Conservation (phyloP, 2,797 vertebrate genomes). For the Scolopax rusticola region DNA sequence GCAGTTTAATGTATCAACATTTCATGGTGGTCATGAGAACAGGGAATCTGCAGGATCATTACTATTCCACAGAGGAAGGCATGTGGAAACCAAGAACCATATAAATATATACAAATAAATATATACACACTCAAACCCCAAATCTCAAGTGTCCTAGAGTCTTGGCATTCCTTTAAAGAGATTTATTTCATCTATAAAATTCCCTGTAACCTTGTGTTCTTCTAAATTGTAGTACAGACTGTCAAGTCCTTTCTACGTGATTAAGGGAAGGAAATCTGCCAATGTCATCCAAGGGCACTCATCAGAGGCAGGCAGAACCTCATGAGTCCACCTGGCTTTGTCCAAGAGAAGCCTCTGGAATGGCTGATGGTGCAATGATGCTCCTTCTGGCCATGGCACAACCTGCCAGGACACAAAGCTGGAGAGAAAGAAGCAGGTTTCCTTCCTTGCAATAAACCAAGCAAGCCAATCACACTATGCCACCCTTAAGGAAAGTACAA, state of each 20-base stretch:
- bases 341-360: neutral
- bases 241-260: slow-evolving; percentile 8
- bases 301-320: neutral
- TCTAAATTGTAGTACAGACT: slow-evolving; percentile 17
- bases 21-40: slow-evolving; percentile 34
- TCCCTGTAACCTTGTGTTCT: slow-evolving; percentile 10
- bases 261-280: slow-evolving; percentile 20
- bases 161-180: slow-evolving; percentile 41
- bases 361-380: neutral
- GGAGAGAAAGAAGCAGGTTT: neutral
- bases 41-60: slow-evolving; percentile 26
- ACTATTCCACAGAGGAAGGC: slow-evolving; percentile 2
- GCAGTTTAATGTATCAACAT: slow-evolving; percentile 7
- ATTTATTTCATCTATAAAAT: slow-evolving; percentile 49
- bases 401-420: neutral
- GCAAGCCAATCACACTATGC: neutral
- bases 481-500: neutral
- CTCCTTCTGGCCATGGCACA: neutral
- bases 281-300: neutral
- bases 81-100: neutral
- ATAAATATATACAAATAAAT: slow-evolving; percentile 46
- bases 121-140: slow-evolving; percentile 1
- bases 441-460: neutral
- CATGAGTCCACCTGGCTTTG: neutral
- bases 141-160: slow-evolving; percentile 25